Evolutionary conservation across 2,797 vertebrate species (phyloP), one percentile per base, ranked within the genome.

Genomic region (Scarus forsteni): DNA sequence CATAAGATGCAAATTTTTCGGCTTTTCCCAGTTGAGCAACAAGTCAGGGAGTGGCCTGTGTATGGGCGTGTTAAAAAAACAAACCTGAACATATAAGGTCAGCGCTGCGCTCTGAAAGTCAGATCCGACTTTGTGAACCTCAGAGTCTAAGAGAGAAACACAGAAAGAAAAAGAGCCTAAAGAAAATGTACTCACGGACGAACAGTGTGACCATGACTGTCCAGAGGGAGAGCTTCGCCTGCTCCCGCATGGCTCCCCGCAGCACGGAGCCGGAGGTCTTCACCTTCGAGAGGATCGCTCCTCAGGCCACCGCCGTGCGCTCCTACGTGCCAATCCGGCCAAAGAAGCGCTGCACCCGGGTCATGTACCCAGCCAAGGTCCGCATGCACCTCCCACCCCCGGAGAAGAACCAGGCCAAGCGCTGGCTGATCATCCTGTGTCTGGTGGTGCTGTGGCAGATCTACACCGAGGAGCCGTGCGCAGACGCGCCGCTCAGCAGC

Each of bases 361-460:
- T 95, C 1, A 92, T 94, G 92, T 95, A 95, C 78, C 94, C 94
- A 0, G 89, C 94, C 3, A 93, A 92, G 4, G 93, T 95, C 60
- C 93, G 91, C 83, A 94, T 94, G 91, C 93, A 95, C 58, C 92
- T 95, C 0, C 94, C 94, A 0, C 91, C 91, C 0, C 92, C 88
- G 4, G 94, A 95, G 92, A 92, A 70, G 83, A 94, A 80, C 85
- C 82, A 70, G 0, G 94, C 88, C 56, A 94, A 94, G 83, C 92
- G 94, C 53, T 94, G 93, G 93, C 86, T 95, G 74, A 5, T 95
- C 14, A 19, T 86, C 36, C 92, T 95, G 69, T 86, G 87, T 52
- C 90, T 95, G 80, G 93, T 95, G 84, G 86, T 95, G 42, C 89
- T 94, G 67, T 87, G 92, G 90, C 94, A 95, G 89, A 92, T 95